These are phyloP conservation scores for Penelope pileata DNA, from an alignment of 2,113 vertebrate genomes.

Conservation along the genomic window DNA sequence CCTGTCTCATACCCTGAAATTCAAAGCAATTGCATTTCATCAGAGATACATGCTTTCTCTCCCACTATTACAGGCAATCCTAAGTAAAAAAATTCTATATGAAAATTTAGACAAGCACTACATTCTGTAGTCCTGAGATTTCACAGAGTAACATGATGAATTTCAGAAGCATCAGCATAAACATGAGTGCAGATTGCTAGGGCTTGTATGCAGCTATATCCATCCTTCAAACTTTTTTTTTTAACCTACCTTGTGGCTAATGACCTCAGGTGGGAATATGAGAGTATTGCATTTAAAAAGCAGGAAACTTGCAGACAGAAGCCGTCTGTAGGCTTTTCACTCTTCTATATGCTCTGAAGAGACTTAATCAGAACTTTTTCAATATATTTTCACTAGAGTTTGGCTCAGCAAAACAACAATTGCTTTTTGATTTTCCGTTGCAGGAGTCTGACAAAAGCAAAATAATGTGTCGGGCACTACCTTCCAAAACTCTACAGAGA, in stretches of 20 bases:
- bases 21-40: not conserved
- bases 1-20: not conserved
- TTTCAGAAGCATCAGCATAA: slow-evolving; percentile 78
- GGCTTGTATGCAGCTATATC: slow-evolving; percentile 62
- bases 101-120: slow-evolving; percentile 57
- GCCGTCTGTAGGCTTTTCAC: slow-evolving; percentile 32
- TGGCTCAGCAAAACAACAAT: not conserved
- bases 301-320: slow-evolving; percentile 41
- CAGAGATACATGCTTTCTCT: not conserved
- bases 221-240: slow-evolving; percentile 69
- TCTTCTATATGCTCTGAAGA: not conserved
- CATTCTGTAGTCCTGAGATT: slow-evolving; percentile 51
- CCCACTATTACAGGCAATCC: not conserved
- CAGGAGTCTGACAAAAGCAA: slow-evolving; percentile 1
- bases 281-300: slow-evolving; percentile 54
- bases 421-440: not conserved
- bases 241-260: slow-evolving; percentile 77
- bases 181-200: slow-evolving; percentile 66
- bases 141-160: slow-evolving; percentile 59
- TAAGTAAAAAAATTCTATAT: slow-evolving; percentile 22
- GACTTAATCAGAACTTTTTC: slow-evolving; percentile 6
- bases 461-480: not conserved
- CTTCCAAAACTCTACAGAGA: not conserved
- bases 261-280: slow-evolving; percentile 80
- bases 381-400: not conserved